A percentile compares a stretch with the other conserved stretches of the same genome.
These are phyloP conservation scores for Montipora efflorescens DNA, from an alignment of 64 coral and sea anemone species.

Conservation along the genomic window DNA sequence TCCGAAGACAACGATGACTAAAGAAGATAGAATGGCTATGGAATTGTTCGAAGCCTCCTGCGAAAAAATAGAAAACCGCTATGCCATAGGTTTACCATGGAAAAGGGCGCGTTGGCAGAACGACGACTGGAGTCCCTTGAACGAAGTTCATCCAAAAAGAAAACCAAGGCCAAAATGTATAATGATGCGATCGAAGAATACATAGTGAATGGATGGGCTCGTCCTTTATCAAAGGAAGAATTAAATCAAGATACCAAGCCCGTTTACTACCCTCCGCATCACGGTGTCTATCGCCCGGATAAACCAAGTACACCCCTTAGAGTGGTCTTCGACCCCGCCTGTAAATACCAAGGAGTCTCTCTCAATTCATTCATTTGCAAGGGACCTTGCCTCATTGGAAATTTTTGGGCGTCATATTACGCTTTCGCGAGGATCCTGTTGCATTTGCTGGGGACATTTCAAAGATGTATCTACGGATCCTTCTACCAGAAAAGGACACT, in stretches of 20 bases:
- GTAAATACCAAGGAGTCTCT: neutral
- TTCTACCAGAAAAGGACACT: slow-evolving; percentile 21
- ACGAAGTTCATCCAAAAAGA: no score
- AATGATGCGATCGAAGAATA: neutral
- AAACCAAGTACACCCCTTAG: neutral
- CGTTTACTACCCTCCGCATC: neutral
- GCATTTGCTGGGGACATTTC: slow-evolving; percentile 4
- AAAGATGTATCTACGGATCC: neutral
- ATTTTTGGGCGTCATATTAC: slow-evolving; percentile 9
- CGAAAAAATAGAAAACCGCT: no score
- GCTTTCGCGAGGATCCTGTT: neutral
- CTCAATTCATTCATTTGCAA: slow-evolving; percentile 29
- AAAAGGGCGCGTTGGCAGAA: no score
- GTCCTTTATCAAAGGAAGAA: no score
- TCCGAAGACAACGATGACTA: no score
- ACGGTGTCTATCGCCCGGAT: neutral
- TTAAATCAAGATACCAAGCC: no score
- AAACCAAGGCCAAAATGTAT: neutral
- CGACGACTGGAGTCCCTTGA: no score
- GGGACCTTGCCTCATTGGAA: slow-evolving; percentile 28
- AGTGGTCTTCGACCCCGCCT: slow-evolving; percentile 32
- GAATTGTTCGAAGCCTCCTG: no score
- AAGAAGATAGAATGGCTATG: no score
- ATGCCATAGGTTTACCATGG: no score
- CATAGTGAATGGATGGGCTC: no score